Base-by-base conservation (phyloP, 1,140 invertebrate species). In the Charaxes varanes region DNA sequence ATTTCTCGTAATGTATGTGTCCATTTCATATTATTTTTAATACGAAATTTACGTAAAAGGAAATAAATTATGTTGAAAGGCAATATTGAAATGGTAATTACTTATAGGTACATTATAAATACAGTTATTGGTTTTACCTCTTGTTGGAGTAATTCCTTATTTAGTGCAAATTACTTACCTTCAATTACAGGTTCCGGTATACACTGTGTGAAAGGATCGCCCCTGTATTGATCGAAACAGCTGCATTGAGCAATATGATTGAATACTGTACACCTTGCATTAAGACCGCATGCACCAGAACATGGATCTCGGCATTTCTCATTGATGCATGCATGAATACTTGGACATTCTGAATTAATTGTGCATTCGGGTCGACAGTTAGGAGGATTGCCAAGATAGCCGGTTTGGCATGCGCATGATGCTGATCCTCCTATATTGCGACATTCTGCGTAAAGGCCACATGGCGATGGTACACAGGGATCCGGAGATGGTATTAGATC, bases 241-340 rank as follows among this genome's bases (percentile, higher is more conserved):
- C 88, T 58, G 47, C 93, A 94, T 17, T 89, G 88, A 6, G 92
- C 90, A 35, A 90, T 90, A 52, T 94, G 92, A 70, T 93, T 93
- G 33, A 90, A 89, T 4, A 93, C 91, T 23, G 52, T 84, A 59
- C 91, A 93, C 43, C 87, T 70, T 2, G 90, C 88, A 43, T 87
- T 86, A 17, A 88, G 56, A 17, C 91, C 91, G 55, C 91, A 93
- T 1, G 90, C 89, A 10, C 91, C 90, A 7, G 85, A 86, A 64
- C 91, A 93, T 28, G 91, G 91, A 81, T 93, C 89, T 14, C 83
- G 78, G 69, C 91, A 93, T 73, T 88, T 90, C 62, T 91, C 87
- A 48, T 89, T 89, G 7, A 90, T 88, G 57, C 92, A 93, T 6
- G 91, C 91, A 57, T 86, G 82, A 45, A 87, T 87, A 48, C 88